A percentile compares a stretch with the other conserved stretches of the same genome.
Evolutionary conservation across 2,113 vertebrate genomes (phyloP).

Genomic region (Pionites leucogaster): DNA sequence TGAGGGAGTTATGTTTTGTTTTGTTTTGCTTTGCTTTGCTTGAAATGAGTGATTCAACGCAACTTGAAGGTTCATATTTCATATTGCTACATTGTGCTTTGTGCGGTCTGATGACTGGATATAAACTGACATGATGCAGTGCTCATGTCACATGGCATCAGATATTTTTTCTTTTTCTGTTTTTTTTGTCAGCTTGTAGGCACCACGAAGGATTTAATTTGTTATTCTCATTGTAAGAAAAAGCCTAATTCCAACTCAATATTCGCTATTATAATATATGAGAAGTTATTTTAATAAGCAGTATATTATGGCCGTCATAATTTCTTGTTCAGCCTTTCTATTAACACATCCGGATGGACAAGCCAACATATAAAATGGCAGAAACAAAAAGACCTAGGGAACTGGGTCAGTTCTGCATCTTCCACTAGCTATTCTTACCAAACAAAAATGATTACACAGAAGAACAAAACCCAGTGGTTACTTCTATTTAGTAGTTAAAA

Average conservation of each 20-base stretch:
- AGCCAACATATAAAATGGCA: background rate
- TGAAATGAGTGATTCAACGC: background rate
- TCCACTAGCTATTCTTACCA: background rate
- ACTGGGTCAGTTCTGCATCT: background rate
- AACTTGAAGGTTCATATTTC: background rate
- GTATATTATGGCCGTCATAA: background rate
- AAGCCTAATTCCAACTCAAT: background rate
- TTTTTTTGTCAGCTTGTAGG: background rate
- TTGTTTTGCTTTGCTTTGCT: background rate
- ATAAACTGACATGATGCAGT: background rate
- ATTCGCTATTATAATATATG: background rate
- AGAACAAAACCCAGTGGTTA: slow-evolving; percentile 15
- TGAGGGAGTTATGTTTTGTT: rapidly evolving
- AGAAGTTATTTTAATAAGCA: background rate
- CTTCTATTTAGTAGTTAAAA: slow-evolving; percentile 34
- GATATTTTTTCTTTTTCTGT: background rate
- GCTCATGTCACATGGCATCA: background rate
- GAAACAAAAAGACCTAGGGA: background rate
- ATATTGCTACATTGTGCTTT: background rate
- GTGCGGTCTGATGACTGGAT: background rate
- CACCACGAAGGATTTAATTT: background rate
- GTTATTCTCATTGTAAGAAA: background rate
- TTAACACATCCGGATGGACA: background rate
- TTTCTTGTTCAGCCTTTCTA: background rate
- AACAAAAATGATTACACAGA: background rate